Base-by-base conservation (phyloP, 2,113 vertebrate species). In the Aviceda subcristata region DNA sequence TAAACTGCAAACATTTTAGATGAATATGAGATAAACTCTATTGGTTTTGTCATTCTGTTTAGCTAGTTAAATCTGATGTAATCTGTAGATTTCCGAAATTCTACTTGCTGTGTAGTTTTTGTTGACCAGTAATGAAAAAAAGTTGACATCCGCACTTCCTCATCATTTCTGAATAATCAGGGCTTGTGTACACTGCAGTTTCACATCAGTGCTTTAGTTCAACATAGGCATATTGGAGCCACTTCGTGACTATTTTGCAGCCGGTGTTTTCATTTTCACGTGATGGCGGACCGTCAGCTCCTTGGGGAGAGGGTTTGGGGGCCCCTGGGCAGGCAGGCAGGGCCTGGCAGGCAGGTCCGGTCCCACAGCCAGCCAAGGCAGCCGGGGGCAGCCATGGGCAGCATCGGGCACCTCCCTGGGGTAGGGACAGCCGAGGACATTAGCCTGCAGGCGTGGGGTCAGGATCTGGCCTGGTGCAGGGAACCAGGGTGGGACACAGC, bases 221-320 rank as follows among this genome's bases (percentile, higher is more conserved):
- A 23, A 17, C 14, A 7, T 17, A 11, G 7, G 63, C 8, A 1
- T 21, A 2, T 2, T 32, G 5, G 27, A 39, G 21, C 56, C 45
- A 19, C 16, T 62, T 29, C 17, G 32, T 8, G 32, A 26, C 32
- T 2, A 0, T 23, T 2, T 1, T 38, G 21, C 11, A 45, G 41
- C 14, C 34, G 5, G 26, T 4, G 48, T 12, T 45, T 38, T 17
- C 12, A 2, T 27, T 48, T 46, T 22, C 34, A 15, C 36, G 15
- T 0, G 3, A 0, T 5, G 6, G 9, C 34, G 24, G 45, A 27
- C 34, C 27, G 3, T 30, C 64, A 30, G 34, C 56, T 34, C 5
- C 17, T 8, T 0, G 1, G 1, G 2, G 55, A 69, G 50, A 14
- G 29, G 22, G 19, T 16, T 2, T 62, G 62, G 27, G 16, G 22